Evolutionary conservation across 1,140 invertebrate species (phyloP).

Genomic region (Listronotus oregonensis): DNA sequence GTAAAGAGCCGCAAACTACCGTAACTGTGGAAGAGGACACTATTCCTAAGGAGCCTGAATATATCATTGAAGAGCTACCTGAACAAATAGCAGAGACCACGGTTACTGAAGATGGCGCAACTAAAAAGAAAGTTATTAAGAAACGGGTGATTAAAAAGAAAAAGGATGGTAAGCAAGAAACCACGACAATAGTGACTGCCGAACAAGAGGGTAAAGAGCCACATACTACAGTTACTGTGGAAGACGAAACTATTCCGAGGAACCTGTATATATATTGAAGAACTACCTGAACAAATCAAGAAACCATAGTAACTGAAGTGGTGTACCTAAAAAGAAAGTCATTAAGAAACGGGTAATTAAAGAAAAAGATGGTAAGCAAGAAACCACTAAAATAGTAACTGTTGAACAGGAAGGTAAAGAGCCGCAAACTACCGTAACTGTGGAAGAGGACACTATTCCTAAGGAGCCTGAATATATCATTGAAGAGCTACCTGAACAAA

Average conservation of each 20-base stretch:
- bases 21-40: constrained; percentile 50
- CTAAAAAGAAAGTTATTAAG: constrained; percentile 34
- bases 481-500: constrained; percentile 1
- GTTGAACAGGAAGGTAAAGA: constrained; percentile 53
- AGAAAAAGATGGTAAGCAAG: constrained; percentile 51
- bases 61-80: constrained; percentile 51
- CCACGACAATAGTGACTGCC: constrained; percentile 51
- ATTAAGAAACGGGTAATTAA: constrained; percentile 54
- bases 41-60: constrained; percentile 40
- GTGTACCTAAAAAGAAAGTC: constrained; percentile 51
- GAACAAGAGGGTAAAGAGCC: constrained; percentile 50
- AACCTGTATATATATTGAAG: constrained; percentile 42
- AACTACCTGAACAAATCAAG: constrained; percentile 46
- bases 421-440: constrained; percentile 51
- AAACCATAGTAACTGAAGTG: constrained; percentile 44
- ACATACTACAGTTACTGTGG: constrained; percentile 50
- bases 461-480: constrained; percentile 50
- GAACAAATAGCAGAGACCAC: constrained; percentile 42
- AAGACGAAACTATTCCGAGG: constrained; percentile 32
- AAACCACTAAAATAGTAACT: constrained; percentile 49
- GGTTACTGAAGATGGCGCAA: constrained; percentile 31
- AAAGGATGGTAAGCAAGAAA: constrained; percentile 49
- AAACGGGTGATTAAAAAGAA: constrained; percentile 47
- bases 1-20: constrained; percentile 53
- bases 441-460: constrained; percentile 36